These are phyloP conservation scores for Laticauda laticaudata DNA, from an alignment of 2,113 vertebrate genomes.

Conservation along the genomic window DNA sequence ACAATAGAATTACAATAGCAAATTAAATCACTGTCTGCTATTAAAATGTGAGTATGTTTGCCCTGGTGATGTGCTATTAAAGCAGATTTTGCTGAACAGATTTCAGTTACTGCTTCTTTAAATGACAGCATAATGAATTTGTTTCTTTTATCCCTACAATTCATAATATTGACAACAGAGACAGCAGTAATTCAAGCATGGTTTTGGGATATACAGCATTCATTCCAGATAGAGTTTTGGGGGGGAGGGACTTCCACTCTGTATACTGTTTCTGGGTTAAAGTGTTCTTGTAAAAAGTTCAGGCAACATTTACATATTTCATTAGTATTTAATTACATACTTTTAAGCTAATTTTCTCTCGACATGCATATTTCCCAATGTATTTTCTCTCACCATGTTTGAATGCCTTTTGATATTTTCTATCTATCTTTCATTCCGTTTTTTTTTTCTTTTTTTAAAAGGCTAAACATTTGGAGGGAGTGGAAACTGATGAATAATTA, in stretches of 20 bases:
- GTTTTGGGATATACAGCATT: background rate
- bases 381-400: background rate
- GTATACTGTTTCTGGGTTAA: background rate
- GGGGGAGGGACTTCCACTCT: too few relatives aligned
- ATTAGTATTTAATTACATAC: background rate
- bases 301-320: background rate
- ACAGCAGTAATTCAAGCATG: background rate
- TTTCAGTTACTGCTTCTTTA: slow-evolving; percentile 19
- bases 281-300: too few relatives aligned
- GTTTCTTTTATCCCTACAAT: slow-evolving; percentile 4
- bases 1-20: background rate
- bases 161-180: slow-evolving; percentile 6
- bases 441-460: background rate
- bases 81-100: slow-evolving; percentile 11
- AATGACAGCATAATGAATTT: slow-evolving; percentile 11
- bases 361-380: background rate
- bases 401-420: background rate
- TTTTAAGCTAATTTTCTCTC: background rate
- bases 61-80: background rate
- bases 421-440: background rate
- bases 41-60: background rate
- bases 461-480: background rate
- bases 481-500: background rate
- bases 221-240: background rate
- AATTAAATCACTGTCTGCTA: slow-evolving; percentile 24